Conservation (phyloP, 2,797 vertebrate genomes). For the Chelidonichthys spinosus region DNA sequence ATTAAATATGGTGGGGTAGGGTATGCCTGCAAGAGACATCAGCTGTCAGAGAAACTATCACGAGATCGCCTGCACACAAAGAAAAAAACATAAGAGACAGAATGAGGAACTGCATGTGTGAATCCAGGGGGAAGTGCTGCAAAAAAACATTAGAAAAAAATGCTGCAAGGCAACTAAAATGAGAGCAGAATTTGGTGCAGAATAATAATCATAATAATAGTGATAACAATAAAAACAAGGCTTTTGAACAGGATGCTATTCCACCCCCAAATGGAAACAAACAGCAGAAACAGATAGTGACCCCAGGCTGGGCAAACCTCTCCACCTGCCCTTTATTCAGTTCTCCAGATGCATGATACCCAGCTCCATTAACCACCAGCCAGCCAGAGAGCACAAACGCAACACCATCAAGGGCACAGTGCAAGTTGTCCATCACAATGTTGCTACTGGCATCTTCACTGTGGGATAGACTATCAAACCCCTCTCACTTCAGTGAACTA, state of each 20-base stretch:
- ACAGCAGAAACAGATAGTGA: conserved; percentile 29
- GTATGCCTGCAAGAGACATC: conserved; percentile 46
- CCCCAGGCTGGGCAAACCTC: conserved; percentile 12
- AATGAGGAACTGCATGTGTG: conserved; percentile 39
- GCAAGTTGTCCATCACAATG: conserved; percentile 32
- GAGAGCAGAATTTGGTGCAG: not conserved
- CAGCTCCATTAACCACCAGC: conserved; percentile 60
- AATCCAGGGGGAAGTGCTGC: conserved; percentile 25
- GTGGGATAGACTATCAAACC: conserved; percentile 28
- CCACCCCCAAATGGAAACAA: conserved; percentile 33
- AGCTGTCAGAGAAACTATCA: conserved; percentile 44
- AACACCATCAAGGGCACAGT: conserved; percentile 14
- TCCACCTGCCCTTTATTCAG: conserved; percentile 39
- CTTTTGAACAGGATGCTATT: conserved; percentile 20
- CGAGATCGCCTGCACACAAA: conserved; percentile 15
- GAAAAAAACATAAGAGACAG: conserved; percentile 9
- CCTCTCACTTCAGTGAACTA: conserved; percentile 35
- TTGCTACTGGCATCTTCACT: conserved; percentile 25
- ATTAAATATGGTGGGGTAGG: conserved; percentile 29
- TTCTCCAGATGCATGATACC: conserved; percentile 51
- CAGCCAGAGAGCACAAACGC: conserved; percentile 36
- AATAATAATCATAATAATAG: not conserved
- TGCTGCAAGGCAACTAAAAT: not conserved
- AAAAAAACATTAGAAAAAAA: not conserved
- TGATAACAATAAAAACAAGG: not conserved